Conservation (phyloP, 2,888 invertebrate genomes). For the Phragmatobia fuliginosa region DNA sequence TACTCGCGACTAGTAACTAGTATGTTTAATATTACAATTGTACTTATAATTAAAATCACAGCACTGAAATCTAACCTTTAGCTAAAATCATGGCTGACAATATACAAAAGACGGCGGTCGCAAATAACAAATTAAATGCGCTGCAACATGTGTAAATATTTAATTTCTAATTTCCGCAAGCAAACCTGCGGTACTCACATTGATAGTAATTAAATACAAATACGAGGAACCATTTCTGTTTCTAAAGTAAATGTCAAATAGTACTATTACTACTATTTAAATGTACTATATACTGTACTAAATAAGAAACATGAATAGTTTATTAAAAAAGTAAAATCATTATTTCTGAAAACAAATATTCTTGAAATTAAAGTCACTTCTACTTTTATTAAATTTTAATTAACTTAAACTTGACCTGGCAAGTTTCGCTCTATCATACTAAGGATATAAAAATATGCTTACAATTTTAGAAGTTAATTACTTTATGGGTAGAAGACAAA, state of each 20-base stretch:
- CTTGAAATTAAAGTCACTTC: too few relatives aligned
- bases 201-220: conserved; percentile 42
- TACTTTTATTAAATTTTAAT: too few relatives aligned
- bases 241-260: neutral
- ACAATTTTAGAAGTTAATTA: neutral
- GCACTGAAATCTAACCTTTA: neutral
- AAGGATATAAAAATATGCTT: neutral
- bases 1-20: too few relatives aligned
- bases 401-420: too few relatives aligned
- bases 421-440: too few relatives aligned
- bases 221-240: neutral
- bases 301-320: too few relatives aligned
- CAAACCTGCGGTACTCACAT: neutral
- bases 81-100: neutral
- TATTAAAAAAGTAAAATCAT: too few relatives aligned
- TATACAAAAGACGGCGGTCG: neutral
- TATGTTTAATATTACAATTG: neutral
- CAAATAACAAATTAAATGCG: neutral
- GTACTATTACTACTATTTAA: too few relatives aligned
- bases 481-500: neutral
- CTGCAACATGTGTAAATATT: conserved; percentile 7
- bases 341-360: too few relatives aligned
- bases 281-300: too few relatives aligned
- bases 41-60: neutral
- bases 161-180: conserved; percentile 10